Conservation (phyloP, 2,888 invertebrate genomes). For the Harpalus rubripes region DNA sequence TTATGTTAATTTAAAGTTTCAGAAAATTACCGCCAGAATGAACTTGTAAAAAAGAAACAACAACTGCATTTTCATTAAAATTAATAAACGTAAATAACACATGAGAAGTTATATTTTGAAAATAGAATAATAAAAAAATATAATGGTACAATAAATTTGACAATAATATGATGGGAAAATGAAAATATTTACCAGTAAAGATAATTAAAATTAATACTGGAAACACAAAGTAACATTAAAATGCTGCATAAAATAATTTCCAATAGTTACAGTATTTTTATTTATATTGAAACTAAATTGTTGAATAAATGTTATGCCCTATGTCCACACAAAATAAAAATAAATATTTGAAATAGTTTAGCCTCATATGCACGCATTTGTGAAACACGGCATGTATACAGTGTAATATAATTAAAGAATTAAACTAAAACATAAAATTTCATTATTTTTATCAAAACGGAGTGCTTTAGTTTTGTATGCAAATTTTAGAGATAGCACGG, state of each 20-base stretch:
- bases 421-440: conserved; percentile 7
- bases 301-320: not conserved
- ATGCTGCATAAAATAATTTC: not conserved
- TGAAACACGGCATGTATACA: not conserved
- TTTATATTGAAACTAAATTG: not conserved
- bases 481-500: not conserved
- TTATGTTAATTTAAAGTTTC: conserved; percentile 40
- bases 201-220: not conserved
- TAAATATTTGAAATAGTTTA: not conserved
- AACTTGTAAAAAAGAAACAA: conserved; percentile 12
- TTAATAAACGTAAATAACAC: conserved; percentile 7
- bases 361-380: not conserved
- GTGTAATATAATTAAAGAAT: conserved; percentile 3
- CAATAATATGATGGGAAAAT: not conserved
- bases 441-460: conserved; percentile 3
- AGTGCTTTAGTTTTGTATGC: not conserved
- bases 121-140: too few relatives aligned
- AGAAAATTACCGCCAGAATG: conserved; percentile 1
- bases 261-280: not conserved
- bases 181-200: not conserved
- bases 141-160: not conserved
- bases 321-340: not conserved
- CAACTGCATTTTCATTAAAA: not conserved
- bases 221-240: not conserved
- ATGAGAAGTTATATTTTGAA: not conserved